Conservation (phyloP, 2,888 invertebrate species). For the Urechis unicinctus region DNA sequence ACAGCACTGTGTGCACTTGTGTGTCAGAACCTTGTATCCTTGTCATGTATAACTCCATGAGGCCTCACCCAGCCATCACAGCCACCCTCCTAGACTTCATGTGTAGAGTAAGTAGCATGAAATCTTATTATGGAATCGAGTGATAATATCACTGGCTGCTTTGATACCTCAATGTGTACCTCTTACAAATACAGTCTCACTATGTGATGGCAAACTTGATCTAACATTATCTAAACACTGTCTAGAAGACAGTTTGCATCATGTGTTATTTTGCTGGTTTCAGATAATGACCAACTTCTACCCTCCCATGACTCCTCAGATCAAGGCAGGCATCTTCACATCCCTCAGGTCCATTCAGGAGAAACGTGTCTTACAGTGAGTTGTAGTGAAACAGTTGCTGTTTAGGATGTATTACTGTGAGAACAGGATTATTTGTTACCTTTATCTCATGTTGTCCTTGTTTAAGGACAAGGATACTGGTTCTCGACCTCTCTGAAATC, state of each 20-base stretch:
- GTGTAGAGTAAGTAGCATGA: conserved; percentile 59
- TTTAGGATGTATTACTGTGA: too few relatives aligned
- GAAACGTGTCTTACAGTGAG: conserved; percentile 75
- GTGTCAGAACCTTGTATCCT: conserved; percentile 77
- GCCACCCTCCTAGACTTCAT: conserved; percentile 85
- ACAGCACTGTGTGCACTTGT: too few relatives aligned
- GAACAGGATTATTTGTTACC: too few relatives aligned
- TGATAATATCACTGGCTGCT: too few relatives aligned
- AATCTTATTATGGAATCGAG: too few relatives aligned
- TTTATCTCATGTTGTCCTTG: too few relatives aligned
- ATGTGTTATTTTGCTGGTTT: conserved; percentile 22
- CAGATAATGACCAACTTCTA: conserved; percentile 83
- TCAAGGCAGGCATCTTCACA: conserved; percentile 63
- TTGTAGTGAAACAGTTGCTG: too few relatives aligned
- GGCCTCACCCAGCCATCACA: conserved; percentile 83
- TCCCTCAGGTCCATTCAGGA: conserved; percentile 80
- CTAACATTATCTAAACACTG: too few relatives aligned
- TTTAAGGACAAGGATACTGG: too few relatives aligned
- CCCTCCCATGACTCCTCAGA: conserved; percentile 71
- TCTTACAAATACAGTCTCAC: background rate
- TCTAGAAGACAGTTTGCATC: background rate
- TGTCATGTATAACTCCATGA: conserved; percentile 88
- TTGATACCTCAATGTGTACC: too few relatives aligned
- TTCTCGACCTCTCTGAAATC: too few relatives aligned
- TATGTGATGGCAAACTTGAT: too few relatives aligned